Conservation (phyloP, 2,797 vertebrate genomes). For the Gadopsis bispinosus region DNA sequence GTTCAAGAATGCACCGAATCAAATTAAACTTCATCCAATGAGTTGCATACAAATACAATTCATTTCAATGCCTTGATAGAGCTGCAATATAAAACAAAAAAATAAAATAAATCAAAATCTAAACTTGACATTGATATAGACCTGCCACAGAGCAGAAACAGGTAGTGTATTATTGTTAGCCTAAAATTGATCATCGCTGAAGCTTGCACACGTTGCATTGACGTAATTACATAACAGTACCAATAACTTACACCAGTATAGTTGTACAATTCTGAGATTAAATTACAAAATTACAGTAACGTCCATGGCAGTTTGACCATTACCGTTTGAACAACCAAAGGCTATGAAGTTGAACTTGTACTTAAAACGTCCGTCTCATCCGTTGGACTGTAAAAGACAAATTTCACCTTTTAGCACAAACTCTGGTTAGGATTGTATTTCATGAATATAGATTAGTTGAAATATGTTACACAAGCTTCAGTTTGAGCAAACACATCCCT, state of each 20-base stretch:
- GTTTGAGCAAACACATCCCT: neutral
- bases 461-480: neutral
- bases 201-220: neutral
- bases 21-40: neutral
- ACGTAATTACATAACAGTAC: neutral
- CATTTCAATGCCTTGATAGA: neutral
- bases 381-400: neutral
- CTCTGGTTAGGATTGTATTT: neutral
- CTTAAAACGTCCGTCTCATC: neutral
- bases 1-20: neutral
- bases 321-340: neutral
- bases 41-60: neutral
- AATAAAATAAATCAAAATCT: neutral
- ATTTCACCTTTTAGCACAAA: neutral
- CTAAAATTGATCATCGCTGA: neutral
- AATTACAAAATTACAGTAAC: no score
- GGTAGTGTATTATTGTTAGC: neutral
- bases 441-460: neutral
- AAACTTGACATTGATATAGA: neutral
- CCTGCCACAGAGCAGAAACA: neutral
- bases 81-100: neutral
- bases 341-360: neutral
- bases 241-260: neutral
- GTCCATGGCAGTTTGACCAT: neutral
- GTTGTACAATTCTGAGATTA: neutral